Base-by-base conservation (phyloP, 2,888 invertebrate species). In the Tridacna gigas region DNA sequence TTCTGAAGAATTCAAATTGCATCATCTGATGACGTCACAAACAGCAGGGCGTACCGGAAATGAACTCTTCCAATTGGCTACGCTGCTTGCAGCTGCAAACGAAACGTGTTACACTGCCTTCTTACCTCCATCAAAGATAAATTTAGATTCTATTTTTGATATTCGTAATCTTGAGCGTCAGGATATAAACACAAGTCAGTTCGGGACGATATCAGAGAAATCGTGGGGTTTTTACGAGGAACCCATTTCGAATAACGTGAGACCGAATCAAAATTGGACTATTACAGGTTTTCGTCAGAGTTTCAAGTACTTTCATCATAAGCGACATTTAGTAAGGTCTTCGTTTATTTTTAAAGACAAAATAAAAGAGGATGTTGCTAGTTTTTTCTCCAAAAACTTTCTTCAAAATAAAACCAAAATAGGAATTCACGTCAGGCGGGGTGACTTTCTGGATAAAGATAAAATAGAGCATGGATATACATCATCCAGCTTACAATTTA, bases 221-320 rank as follows among this genome's bases (percentile, higher is more conserved):
- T n/a, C 22, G n/a, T 61, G 61, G 61, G 61, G 20, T n/a, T 22
- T 61, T 2, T 61, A 61, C n/a, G 11, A 61, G 1, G 25, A n/a
- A 61, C 61, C 61, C n/a, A 20, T 61, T 61, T n/a, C 25, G n/a
- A n/a, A n/a, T 22, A 11, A 12, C 0, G 61, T 61, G 11, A 61
- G n/a, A 15, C 61, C 61, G n/a, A n/a, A 22, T 9, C n/a, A 61
- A 25, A 91, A 91, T 61, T 88, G 84, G 86, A 86, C 89, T 0
- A 71, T 91, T 22, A 63, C 61, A 20, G 90, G 91, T 37, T 91
- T 89, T 78, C 89, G 82, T 65, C 91, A 91, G 79, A 89, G 90
- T 0, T 91, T 90, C 90, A 89, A 88, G 75, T 91, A 91, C 71
- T 91, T 91, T 77, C 65, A 79, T 4, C 76, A 87, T 47, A 79